Evolutionary conservation across 2,113 vertebrate species (phyloP).

Genomic region (Scopus umbretta): DNA sequence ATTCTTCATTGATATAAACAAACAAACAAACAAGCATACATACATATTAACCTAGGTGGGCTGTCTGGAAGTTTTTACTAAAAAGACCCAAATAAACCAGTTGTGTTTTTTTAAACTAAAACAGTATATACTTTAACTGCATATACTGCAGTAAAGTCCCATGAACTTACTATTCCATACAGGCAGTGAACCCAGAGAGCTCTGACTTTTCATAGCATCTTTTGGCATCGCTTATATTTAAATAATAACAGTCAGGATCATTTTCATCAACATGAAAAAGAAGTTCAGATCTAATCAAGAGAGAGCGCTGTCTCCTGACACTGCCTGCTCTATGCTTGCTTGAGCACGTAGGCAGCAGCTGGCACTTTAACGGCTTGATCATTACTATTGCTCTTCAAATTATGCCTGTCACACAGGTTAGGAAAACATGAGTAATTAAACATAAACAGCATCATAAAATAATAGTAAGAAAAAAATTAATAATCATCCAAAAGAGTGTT

Average conservation of each 20-base stretch:
- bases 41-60: neutral
- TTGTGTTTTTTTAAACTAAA: neutral
- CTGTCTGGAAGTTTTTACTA: neutral
- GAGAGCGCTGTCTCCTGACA: neutral
- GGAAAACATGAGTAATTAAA: constrained; percentile 56
- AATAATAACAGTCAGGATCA: constrained; percentile 9
- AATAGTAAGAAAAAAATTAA: constrained; percentile 54
- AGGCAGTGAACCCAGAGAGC: neutral
- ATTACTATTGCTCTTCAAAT: constrained; percentile 34
- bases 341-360: constrained; percentile 39
- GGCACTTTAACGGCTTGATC: constrained; percentile 6
- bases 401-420: constrained; percentile 52
- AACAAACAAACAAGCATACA: too few species aligned
- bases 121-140: neutral
- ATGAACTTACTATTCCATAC: neutral
- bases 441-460: constrained; percentile 11
- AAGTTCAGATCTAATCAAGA: constrained; percentile 36
- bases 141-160: neutral
- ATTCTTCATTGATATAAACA: neutral
- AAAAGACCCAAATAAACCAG: neutral
- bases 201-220: neutral
- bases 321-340: constrained; percentile 43
- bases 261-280: constrained; percentile 30
- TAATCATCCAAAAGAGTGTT: constrained; percentile 23
- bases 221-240: neutral